Base-by-base conservation (phyloP, 2,888 invertebrate genomes). In the Priocnemis perturbator region DNA sequence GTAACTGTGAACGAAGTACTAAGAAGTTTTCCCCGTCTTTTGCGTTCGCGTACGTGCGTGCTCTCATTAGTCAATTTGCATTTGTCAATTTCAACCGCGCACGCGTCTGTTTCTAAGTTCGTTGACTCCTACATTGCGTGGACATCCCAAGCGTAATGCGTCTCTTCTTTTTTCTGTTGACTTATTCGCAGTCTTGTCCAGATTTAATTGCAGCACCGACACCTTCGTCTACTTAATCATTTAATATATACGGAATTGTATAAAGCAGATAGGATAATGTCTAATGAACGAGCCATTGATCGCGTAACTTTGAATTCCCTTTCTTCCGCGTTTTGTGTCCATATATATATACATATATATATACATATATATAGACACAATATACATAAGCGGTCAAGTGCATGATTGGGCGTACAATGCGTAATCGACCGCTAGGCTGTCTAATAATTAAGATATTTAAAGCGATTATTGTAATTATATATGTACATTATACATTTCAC, bases 211-310 rank as follows among this genome's bases (percentile, higher is more conserved):
- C 66, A 64, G 70, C 74, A 71, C 74, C 74, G 68, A 62, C 64
- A 59, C 7, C 37, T 23, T 71, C 67, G 60, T 56, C 11, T 3
- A 1, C 74, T 58, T 61, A 48, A 52, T n/a, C n/a, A n/a, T n/a
- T n/a, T n/a, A n/a, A n/a, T n/a, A n/a, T 52, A 55, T 60, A 68
- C 50, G 67, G 65, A 67, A 74, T 66, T 75, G 74, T 74, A 69
- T 67, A 67, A 67, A 67, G 50, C 3, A 53, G 20, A 68, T 15
- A 37, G 45, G 30, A 14, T 68, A 73, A 37, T 11, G 37, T 71
- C 69, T 76, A 75, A 77, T 69, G 67, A 68, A 71, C 64, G 30
- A 68, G 68, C 74, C 62, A 68, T 59, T 63, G 59, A 67, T 64
- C 44, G 45, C 19, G 65, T 68, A 52, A 26, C 50, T 26, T 30